Percentiles rank a stretch among this genome's conserved stretches.
Conservation (phyloP, 2,888 invertebrate species). For the Proisotoma minuta region DNA sequence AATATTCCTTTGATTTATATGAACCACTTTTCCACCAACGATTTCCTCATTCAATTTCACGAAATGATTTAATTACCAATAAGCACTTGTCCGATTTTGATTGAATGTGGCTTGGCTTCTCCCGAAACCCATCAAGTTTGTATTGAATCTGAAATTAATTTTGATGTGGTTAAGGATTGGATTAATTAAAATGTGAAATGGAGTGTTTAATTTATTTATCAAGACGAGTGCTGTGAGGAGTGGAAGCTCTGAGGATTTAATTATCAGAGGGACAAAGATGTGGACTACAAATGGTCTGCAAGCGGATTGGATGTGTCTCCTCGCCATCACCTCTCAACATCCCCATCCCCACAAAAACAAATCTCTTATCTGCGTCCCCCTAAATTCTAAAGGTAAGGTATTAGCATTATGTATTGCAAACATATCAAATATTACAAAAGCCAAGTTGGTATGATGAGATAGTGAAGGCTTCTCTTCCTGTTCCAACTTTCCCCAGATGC, state of each 20-base stretch:
- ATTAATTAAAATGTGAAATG: constrained; percentile 2
- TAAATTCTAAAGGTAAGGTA: constrained; percentile 51
- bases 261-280: constrained; percentile 58
- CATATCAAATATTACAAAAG: too few species aligned
- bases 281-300: constrained; percentile 58
- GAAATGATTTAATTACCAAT: background rate
- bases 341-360: constrained; percentile 54
- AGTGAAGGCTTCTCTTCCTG: background rate
- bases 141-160: too few species aligned
- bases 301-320: constrained; percentile 59
- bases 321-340: constrained; percentile 55
- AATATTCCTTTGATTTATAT: background rate
- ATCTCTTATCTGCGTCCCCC: constrained; percentile 56
- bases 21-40: background rate
- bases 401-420: background rate
- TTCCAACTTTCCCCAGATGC: background rate
- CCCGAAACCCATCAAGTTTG: too few species aligned
- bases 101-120: background rate
- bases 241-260: constrained; percentile 52
- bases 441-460: too few species aligned
- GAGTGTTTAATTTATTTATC: constrained; percentile 4
- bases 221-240: constrained; percentile 47
- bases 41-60: background rate
- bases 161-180: too few species aligned
- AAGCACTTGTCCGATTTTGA: background rate